Base-by-base conservation (phyloP, 2,888 invertebrate genomes). In the Chloroclystis v-ata region DNA sequence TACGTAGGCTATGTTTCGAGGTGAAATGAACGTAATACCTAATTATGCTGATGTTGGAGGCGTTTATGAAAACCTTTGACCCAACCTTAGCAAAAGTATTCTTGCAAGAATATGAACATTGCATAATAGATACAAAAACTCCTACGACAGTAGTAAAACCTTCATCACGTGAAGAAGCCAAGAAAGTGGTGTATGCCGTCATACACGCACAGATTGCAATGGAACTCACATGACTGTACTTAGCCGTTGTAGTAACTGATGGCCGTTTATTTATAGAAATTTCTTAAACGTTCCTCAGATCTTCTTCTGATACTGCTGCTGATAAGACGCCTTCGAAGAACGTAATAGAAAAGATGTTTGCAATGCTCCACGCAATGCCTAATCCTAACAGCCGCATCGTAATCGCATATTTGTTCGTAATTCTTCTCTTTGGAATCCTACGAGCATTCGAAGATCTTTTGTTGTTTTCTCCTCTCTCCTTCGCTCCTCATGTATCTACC, bases 161-260 rank as follows among this genome's bases (percentile, higher is more conserved):
- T 49, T 29, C 30, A 40, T 69, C 67, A 70, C 70, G 65, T 72
- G 69, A 60, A 44, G 73, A 77, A 78, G 60, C 74, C 77, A 42
- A 37, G 48, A 30, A 67, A 71, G 35, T 45, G 41, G 54, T 65
- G 63, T 52, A 45, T 59, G 57, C 57, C 64, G 66, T 65, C 69
- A 64, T 58, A 63, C 51, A 58, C 60, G 59, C 60, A 63, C 67
- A 65, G 71, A 69, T 72, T 72, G 20, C 11, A 20, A 20, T 20
- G 10, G 35, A n/a, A 42, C 59, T 28, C 60, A 43, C 60, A 59
- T 47, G 48, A 61, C 59, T 56, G 8, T 33, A 33, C 33, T 16
- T 16, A 33, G 35, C 20, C 20, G 8, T 35, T 11, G 7, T 16
- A 20, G 4, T 10, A 33, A 9, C 13, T 33, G 10, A 16, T 20